These are phyloP conservation scores for Clarias batrachus DNA, from an alignment of 2,113 vertebrate species.

Conservation along the genomic window DNA sequence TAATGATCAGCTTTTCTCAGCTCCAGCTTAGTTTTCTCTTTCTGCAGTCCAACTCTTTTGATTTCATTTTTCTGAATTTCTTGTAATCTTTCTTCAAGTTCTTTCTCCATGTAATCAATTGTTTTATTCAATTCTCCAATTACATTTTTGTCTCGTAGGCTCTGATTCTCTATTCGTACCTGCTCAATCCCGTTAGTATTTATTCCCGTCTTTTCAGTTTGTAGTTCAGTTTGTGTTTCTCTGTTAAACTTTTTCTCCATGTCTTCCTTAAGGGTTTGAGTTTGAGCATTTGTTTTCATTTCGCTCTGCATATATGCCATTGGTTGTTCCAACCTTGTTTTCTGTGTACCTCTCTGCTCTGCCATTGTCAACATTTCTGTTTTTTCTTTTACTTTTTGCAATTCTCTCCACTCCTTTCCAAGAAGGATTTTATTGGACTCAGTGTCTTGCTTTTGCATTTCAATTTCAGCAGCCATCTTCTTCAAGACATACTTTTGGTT, in stretches of 20 bases:
- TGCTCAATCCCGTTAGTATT: slow-evolving; percentile 26
- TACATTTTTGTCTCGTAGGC: slow-evolving; percentile 18
- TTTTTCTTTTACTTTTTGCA: not conserved
- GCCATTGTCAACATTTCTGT: not conserved
- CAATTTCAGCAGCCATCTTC: too few relatives aligned
- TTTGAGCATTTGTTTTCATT: slow-evolving; percentile 21
- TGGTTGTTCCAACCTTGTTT: not conserved
- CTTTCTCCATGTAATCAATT: slow-evolving; percentile 28
- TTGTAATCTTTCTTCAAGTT: slow-evolving; percentile 41
- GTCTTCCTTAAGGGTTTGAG: slow-evolving; percentile 24
- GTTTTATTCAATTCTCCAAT: slow-evolving; percentile 26
- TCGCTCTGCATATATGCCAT: slow-evolving; percentile 1
- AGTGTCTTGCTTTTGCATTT: too few relatives aligned
- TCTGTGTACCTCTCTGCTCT: too few relatives aligned
- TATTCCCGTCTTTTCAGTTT: not conserved
- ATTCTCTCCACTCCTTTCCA: slow-evolving; percentile 7
- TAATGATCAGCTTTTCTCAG: slow-evolving; percentile 17
- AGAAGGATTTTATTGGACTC: too few relatives aligned
- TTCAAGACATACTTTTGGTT: too few relatives aligned
- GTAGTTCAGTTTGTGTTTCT: not conserved
- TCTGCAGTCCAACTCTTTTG: slow-evolving; percentile 40
- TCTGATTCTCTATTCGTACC: slow-evolving; percentile 19
- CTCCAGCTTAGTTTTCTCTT: slow-evolving; percentile 35
- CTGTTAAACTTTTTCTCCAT: not conserved
- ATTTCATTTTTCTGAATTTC: slow-evolving; percentile 45